Evolutionary conservation across 1,140 invertebrate genomes (phyloP).

Genomic region (Scaptomyza hsui): DNA sequence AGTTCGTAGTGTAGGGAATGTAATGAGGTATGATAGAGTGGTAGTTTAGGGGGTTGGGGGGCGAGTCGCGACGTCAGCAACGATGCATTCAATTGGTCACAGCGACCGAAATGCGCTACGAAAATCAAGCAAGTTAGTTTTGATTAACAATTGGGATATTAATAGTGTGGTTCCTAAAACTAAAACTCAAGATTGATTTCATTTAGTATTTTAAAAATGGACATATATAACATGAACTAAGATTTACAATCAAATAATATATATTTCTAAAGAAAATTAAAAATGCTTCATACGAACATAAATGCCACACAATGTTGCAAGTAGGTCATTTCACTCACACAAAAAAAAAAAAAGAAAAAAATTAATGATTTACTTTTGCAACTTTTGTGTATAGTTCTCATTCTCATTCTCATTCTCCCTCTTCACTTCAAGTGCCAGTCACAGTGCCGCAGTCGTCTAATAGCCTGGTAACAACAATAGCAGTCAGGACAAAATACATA

Average conservation of each 20-base stretch:
- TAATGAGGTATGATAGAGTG: conserved; percentile 35
- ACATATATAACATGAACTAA: no score
- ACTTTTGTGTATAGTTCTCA: conserved; percentile 42
- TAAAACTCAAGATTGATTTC: no score
- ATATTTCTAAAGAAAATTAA: background rate
- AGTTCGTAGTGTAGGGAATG: background rate
- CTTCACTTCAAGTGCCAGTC: conserved; percentile 25
- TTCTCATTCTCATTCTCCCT: conserved; percentile 3
- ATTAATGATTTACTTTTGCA: conserved; percentile 63
- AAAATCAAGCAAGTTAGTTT: conserved; percentile 3
- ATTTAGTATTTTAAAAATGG: no score
- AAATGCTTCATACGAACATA: background rate
- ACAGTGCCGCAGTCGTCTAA: conserved; percentile 29
- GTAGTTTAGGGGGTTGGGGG: background rate
- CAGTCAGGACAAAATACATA: conserved; percentile 5
- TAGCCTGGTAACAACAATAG: conserved; percentile 47
- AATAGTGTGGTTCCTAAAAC: no score
- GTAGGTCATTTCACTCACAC: conserved; percentile 24
- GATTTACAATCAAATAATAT: no score
- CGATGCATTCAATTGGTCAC: conserved; percentile 34
- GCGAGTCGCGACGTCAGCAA: conserved; percentile 2
- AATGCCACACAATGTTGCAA: conserved; percentile 11
- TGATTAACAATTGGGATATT: background rate
- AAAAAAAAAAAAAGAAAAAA: conserved; percentile 28
- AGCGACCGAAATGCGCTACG: conserved; percentile 17